These are phyloP conservation scores for Paralinhomoeus sp. DNA, from an alignment of 2,888 invertebrate genomes.

Conservation along the genomic window DNA sequence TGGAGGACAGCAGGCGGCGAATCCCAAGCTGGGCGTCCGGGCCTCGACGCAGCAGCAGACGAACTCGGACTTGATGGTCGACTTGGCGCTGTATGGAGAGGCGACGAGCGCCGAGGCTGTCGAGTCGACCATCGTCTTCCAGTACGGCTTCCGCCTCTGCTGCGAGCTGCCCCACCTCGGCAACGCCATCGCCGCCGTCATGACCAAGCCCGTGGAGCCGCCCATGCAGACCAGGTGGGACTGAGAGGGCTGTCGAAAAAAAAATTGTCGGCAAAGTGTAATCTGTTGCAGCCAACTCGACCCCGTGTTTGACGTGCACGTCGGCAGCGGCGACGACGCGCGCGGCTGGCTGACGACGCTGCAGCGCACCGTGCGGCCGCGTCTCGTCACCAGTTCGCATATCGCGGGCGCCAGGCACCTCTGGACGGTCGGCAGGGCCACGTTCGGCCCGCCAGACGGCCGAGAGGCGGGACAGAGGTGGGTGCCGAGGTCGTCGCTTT, in stretches of 20 bases:
- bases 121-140: constrained; percentile 1
- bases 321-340: constrained; percentile 78
- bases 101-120: constrained; percentile 6
- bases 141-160: constrained; percentile 3
- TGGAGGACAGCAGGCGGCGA: too few relatives aligned
- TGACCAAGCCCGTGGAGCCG: constrained; percentile 37
- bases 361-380: constrained; percentile 18
- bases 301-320: constrained; percentile 65
- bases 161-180: constrained; percentile 40
- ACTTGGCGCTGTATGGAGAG: constrained; percentile 13
- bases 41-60: neutral
- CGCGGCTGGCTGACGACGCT: constrained; percentile 60
- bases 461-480: too few relatives aligned
- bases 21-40: too few relatives aligned
- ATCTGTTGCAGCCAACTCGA: too few relatives aligned
- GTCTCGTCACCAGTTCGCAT: constrained; percentile 14
- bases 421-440: constrained; percentile 22
- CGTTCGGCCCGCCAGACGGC: too few relatives aligned
- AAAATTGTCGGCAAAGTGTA: too few relatives aligned
- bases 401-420: constrained; percentile 16
- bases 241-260: too few relatives aligned
- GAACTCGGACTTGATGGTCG: constrained; percentile 3
- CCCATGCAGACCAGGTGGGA: too few relatives aligned
- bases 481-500: too few relatives aligned
- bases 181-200: constrained; percentile 70